Base-by-base conservation (phyloP, 1,140 invertebrate genomes). In the Saccostrea echinata region DNA sequence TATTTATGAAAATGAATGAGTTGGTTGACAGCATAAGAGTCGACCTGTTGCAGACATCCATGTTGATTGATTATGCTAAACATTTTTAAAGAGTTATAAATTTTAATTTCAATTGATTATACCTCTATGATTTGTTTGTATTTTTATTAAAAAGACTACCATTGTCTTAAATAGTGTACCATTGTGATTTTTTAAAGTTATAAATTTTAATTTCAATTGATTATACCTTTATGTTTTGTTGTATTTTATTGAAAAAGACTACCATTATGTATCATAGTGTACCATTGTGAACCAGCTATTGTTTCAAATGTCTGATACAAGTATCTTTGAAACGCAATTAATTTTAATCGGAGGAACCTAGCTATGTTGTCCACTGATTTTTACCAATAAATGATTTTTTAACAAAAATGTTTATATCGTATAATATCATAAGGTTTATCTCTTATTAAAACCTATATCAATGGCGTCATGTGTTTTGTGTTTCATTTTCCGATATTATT, bases 341-440 rank as follows among this genome's bases (percentile, higher is more conserved):
- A 24, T 43, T 43, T 43, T 2, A 43, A 43, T 43, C 43, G 43
- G 43, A 43, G 43, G 43, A 43, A 43, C 43, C 43, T 43, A 64
- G 21, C 18, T 21, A 64, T 64, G 57, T 43, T 43, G 43, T 43
- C 57, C 16, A 21, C 24, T 21, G 24, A n/a, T 43, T 64, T 64
- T n/a, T 64, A 64, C 57, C 57, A 64, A 64, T 64, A 64, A 64
- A 64, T 64, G n/a, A 64, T 64, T 8, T 64, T 64, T 64, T 21
- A 1, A 64, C 0, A 18, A 64, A 61, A 64, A n/a, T 64, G 57
- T 21, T 64, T 64, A 43, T 43, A 43, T 43, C 35, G 35, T 43
- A 43, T 43, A 43, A 43, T 43, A 43, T 43, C 43, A 43, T 6
- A 8, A 64, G 21, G 18, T 64, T 64, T 64, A 64, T 64, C 24